phyloP scores from a whole-genome alignment of 2,888 invertebrate genomes.

The Chrysolina oricalcia region DNA sequence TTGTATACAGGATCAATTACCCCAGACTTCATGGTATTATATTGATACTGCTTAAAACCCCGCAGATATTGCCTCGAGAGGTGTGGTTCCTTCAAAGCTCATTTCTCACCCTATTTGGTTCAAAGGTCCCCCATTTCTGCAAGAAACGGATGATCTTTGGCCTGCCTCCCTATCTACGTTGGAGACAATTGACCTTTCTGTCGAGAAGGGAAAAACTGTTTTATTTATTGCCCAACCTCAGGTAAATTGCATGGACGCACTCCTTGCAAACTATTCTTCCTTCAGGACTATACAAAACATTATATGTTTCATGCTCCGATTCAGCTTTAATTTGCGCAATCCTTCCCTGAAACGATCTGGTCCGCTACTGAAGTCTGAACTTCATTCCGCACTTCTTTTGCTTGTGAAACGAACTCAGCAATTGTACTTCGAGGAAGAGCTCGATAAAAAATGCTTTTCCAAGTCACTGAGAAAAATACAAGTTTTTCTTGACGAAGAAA shows the following conservation, averaged over 20 bases:
- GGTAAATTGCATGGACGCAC: neutral
- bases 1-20: neutral
- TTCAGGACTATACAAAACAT: neutral
- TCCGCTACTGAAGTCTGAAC: neutral
- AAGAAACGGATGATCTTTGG: neutral
- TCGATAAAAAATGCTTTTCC: neutral
- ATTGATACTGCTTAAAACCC: neutral
- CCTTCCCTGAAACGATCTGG: neutral
- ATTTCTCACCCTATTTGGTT: neutral
- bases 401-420: neutral
- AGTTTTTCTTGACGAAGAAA: neutral
- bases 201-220: neutral
- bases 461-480: neutral
- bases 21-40: neutral
- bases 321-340: neutral
- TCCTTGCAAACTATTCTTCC: neutral
- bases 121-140: neutral
- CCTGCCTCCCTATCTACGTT: neutral
- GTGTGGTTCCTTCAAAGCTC: neutral
- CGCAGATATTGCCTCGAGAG: neutral
- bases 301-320: neutral
- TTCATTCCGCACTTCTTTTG: neutral
- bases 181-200: neutral
- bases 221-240: neutral
- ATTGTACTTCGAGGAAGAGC: neutral